phyloP scores from a whole-genome alignment of 2,113 vertebrate genomes.

The Notarius lentiginosus region DNA sequence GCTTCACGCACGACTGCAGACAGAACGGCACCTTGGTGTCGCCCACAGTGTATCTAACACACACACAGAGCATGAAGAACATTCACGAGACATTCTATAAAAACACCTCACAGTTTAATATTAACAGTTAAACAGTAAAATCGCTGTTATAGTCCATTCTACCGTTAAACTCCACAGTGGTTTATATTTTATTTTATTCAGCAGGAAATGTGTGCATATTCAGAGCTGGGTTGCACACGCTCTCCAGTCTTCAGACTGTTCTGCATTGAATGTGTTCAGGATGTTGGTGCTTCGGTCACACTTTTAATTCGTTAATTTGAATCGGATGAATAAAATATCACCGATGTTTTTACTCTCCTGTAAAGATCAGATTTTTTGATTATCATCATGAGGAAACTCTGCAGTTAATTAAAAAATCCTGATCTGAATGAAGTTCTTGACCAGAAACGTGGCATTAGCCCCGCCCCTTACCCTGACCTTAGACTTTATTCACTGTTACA shows the following conservation, averaged over 20 bases:
- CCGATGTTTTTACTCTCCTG: too few species aligned
- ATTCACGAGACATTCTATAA: not conserved
- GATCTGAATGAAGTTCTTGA: too few species aligned
- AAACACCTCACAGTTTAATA: not conserved
- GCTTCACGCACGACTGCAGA: slow-evolving; percentile 96
- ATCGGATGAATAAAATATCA: too few species aligned
- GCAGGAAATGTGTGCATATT: not conserved
- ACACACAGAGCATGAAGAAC: not conserved
- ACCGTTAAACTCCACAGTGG: not conserved
- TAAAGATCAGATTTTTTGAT: too few species aligned
- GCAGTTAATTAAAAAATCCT: too few species aligned
- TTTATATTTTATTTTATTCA: not conserved
- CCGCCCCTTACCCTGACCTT: not conserved
- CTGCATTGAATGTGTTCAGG: too few species aligned
- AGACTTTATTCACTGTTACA: not conserved
- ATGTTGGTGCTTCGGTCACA: too few species aligned
- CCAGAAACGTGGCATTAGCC: not conserved
- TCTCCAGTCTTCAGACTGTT: not conserved
- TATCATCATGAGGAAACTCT: too few species aligned
- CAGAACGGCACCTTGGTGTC: slow-evolving; percentile 98
- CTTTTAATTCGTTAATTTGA: too few species aligned
- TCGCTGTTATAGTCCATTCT: not conserved
- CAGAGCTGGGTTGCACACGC: not conserved
- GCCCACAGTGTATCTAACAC: slow-evolving; percentile 86
- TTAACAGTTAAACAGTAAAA: not conserved